Conservation (phyloP, 2,888 invertebrate genomes). For the Drosophila fulvimacula region DNA sequence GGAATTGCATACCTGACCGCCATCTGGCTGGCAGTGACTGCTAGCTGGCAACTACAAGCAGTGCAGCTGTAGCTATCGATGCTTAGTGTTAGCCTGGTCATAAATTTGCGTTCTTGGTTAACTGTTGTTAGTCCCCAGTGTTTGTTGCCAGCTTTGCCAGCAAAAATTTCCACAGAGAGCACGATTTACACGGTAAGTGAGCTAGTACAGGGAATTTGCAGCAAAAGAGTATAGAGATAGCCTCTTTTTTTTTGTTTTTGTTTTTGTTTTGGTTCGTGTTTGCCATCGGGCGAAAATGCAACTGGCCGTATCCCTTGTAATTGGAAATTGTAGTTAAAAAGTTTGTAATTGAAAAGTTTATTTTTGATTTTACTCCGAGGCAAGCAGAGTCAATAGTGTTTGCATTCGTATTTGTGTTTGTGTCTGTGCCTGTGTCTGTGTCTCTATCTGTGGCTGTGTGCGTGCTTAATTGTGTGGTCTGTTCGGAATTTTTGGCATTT, state of each 20-base stretch:
- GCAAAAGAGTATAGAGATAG: slow-evolving; percentile 1
- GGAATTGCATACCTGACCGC: slow-evolving; percentile 24
- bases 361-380: slow-evolving; percentile 54
- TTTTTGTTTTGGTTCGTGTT: slow-evolving; percentile 11
- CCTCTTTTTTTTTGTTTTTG: neutral
- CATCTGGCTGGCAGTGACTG: slow-evolving; percentile 20
- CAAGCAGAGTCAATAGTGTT: slow-evolving; percentile 32
- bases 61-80: slow-evolving; percentile 36
- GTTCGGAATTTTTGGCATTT: slow-evolving; percentile 57
- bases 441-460: slow-evolving; percentile 11
- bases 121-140: slow-evolving; percentile 52
- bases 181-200: slow-evolving; percentile 8
- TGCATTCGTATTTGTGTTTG: slow-evolving; percentile 42
- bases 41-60: slow-evolving; percentile 6
- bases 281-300: slow-evolving; percentile 34
- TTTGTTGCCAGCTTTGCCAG: slow-evolving; percentile 33
- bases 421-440: slow-evolving; percentile 9
- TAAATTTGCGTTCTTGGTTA: slow-evolving; percentile 73
- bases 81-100: slow-evolving; percentile 49
- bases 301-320: slow-evolving; percentile 57
- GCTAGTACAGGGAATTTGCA: slow-evolving; percentile 1
- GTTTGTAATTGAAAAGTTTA: slow-evolving; percentile 71
- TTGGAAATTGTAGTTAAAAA: slow-evolving; percentile 78
- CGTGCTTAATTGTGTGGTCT: slow-evolving; percentile 19
- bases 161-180: slow-evolving; percentile 43